A percentile compares a stretch with the other conserved stretches of the same genome.
phyloP scores from a whole-genome alignment of 2,113 vertebrate genomes.

The Malaclemys terrapin region DNA sequence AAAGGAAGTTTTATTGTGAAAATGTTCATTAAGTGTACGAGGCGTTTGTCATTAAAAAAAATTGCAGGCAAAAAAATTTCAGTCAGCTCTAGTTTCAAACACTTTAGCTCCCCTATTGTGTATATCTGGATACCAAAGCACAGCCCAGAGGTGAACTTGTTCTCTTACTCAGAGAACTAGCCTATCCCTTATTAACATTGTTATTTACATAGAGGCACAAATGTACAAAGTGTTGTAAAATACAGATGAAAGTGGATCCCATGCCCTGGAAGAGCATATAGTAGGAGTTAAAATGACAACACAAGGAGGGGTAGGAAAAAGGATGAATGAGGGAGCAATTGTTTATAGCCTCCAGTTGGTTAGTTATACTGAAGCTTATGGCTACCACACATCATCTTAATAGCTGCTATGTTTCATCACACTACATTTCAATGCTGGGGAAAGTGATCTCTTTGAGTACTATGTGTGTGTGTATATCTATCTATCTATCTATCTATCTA shows the following conservation, averaged over 20 bases:
- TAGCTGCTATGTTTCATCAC: not conserved
- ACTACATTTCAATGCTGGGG: not conserved
- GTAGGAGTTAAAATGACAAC: not conserved
- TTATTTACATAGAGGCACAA: conserved; percentile 21
- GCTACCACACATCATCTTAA: fast-evolving
- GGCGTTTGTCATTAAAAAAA: conserved; percentile 10
- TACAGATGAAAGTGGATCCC: not conserved
- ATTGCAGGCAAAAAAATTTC: conserved; percentile 30
- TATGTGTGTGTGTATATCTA: not conserved
- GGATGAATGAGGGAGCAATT: too few relatives aligned
- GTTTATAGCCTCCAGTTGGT: not conserved
- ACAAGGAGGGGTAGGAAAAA: fast-evolving
- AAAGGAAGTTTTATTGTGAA: not conserved
- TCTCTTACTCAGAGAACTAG: conserved; percentile 57
- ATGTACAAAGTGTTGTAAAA: not conserved
- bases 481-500: not conserved
- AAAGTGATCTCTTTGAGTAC: not conserved
- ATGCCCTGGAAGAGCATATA: not conserved
- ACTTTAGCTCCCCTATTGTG: not conserved
- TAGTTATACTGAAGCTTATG: fast-evolving
- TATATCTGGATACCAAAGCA: not conserved
- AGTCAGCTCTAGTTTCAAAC: conserved; percentile 29
- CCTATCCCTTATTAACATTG: conserved; percentile 45
- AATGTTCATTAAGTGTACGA: not conserved
- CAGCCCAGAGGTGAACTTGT: conserved; percentile 50